These are phyloP conservation scores for Brachyptera putata DNA, from an alignment of 2,888 invertebrate genomes.

Conservation along the genomic window DNA sequence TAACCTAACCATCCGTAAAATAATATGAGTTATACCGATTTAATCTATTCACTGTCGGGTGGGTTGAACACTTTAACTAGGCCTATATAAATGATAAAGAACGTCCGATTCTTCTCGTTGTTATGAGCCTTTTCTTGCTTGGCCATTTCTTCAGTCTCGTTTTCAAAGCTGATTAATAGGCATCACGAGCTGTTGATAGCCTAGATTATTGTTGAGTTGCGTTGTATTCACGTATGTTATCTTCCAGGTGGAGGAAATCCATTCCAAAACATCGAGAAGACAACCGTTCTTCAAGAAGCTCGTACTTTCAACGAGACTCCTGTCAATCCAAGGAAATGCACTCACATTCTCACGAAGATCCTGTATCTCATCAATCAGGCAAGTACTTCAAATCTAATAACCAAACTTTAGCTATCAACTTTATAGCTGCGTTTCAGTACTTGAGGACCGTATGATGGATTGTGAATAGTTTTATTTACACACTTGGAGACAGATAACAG, in stretches of 20 bases:
- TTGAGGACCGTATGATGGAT: neutral
- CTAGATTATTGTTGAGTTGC: neutral
- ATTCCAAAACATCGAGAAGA: constrained; percentile 92
- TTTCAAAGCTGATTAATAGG: too few relatives aligned
- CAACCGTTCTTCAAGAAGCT: constrained; percentile 94
- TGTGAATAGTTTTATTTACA: too few relatives aligned
- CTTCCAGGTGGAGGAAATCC: constrained; percentile 70
- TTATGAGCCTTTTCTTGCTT: too few relatives aligned
- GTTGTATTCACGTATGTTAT: neutral
- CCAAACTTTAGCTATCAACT: too few relatives aligned
- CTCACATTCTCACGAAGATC: constrained; percentile 91
- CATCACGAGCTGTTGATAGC: neutral
- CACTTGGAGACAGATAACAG: too few relatives aligned
- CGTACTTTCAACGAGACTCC: constrained; percentile 97
- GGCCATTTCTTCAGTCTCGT: too few relatives aligned
- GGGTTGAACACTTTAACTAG: too few relatives aligned
- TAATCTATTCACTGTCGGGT: too few relatives aligned
- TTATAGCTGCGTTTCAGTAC: neutral
- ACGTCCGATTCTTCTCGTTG: too few relatives aligned
- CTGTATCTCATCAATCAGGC: constrained; percentile 92
- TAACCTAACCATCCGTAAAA: too few relatives aligned
- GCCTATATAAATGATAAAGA: too few relatives aligned
- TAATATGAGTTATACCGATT: too few relatives aligned
- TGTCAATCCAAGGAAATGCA: constrained; percentile 95
- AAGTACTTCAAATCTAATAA: constrained; percentile 24